A percentile compares a stretch with the other conserved stretches of the same genome.
Conservation (phyloP, 2,113 vertebrate genomes). For the Macrotis lagotis region DNA sequence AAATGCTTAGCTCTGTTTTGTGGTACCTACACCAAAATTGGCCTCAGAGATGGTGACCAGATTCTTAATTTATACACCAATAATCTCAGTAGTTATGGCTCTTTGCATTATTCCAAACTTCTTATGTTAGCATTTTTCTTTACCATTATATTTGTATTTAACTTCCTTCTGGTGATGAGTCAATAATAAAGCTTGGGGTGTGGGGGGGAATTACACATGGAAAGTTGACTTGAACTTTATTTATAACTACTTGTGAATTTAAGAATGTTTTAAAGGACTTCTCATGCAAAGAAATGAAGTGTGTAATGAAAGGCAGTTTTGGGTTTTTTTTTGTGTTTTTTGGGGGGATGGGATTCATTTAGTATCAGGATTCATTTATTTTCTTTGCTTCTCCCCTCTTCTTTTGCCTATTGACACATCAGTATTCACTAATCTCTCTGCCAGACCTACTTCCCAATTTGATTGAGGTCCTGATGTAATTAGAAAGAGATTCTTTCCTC, state of each 20-base stretch:
- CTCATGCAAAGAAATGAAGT: constrained; percentile 21
- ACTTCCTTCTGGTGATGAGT: constrained; percentile 10
- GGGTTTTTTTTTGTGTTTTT: background rate
- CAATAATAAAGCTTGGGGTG: background rate
- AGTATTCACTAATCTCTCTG: background rate
- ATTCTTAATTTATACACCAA: constrained; percentile 19
- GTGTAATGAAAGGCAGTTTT: constrained; percentile 34
- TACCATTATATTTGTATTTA: constrained; percentile 27
- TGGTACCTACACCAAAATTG: background rate
- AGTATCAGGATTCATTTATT: background rate
- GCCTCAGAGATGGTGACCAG: background rate
- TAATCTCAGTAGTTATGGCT: background rate
- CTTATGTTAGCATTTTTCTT: constrained; percentile 18
- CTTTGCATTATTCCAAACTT: background rate
- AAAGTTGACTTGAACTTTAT: constrained; percentile 61
- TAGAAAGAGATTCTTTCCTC: background rate
- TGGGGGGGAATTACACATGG: background rate
- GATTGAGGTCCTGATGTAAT: background rate
- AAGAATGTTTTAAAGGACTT: constrained; percentile 54
- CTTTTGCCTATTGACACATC: background rate
- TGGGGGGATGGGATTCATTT: background rate
- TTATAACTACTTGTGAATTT: constrained; percentile 47
- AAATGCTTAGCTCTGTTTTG: constrained; percentile 57
- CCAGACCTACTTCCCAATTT: background rate
- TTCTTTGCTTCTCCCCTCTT: background rate